Evolutionary conservation across 2,888 invertebrate genomes (phyloP).

Genomic region (Lasius fuliginosus): DNA sequence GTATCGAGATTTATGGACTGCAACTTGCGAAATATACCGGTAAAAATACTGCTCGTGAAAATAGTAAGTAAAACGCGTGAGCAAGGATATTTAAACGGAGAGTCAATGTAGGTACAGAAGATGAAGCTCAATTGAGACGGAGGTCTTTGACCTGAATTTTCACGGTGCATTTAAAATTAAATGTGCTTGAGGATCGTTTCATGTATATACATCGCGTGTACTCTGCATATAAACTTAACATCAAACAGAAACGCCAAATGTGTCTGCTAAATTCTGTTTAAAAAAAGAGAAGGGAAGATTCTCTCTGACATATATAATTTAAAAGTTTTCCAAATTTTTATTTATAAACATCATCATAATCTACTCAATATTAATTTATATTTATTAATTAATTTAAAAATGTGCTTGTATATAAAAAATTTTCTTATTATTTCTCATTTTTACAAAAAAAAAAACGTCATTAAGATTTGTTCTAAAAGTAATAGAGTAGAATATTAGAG

Average conservation of each 20-base stretch:
- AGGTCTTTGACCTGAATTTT: conserved; percentile 15
- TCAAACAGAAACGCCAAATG: not conserved
- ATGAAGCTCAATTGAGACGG: conserved; percentile 1
- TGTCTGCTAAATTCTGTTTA: not conserved
- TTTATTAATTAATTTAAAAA: conserved; percentile 14
- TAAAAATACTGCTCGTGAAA: conserved; percentile 41
- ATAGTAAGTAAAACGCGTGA: not conserved
- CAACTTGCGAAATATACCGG: conserved; percentile 15
- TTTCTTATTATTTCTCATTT: not conserved
- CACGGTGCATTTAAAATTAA: not conserved
- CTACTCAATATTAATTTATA: not conserved
- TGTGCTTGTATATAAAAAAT: not conserved
- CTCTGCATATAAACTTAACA: conserved; percentile 2
- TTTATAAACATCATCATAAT: not conserved
- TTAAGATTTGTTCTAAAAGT: not conserved
- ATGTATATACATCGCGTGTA: not conserved
- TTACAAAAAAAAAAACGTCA: not conserved
- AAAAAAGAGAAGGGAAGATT: not conserved
- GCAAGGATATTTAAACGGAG: conserved; percentile 18
- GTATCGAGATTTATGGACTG: conserved; percentile 47
- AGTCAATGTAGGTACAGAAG: not conserved
- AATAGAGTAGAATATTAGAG: not conserved
- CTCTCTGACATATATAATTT: not conserved
- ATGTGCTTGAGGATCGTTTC: conserved; percentile 2
- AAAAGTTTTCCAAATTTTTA: not conserved